A percentile compares a stretch with the other conserved stretches of the same genome.
Evolutionary conservation across 30 jellyfish, hydroid and myxozoan genomes (phyloP).

Genomic region (Chrysaora quinquecirrha): DNA sequence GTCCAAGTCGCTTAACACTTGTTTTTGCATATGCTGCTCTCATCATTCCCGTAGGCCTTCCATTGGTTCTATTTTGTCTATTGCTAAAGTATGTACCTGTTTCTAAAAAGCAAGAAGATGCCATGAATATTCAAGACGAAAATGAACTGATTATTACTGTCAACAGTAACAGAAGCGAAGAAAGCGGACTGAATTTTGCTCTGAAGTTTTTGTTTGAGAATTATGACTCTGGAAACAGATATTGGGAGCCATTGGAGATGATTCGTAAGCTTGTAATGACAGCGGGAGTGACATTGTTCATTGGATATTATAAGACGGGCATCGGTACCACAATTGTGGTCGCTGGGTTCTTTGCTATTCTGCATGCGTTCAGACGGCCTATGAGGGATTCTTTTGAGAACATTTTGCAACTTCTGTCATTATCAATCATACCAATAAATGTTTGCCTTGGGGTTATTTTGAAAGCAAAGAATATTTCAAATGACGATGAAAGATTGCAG

Average conservation of each 20-base stretch:
- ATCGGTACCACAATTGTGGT: constrained; percentile 33
- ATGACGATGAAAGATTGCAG: background rate
- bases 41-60: constrained; percentile 58
- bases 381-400: constrained; percentile 36
- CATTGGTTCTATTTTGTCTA: constrained; percentile 31
- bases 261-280: constrained; percentile 42
- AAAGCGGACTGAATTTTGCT: constrained; percentile 19
- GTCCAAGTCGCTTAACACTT: background rate
- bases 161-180: background rate
- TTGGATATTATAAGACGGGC: constrained; percentile 17
- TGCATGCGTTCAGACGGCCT: constrained; percentile 41
- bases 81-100: constrained; percentile 7
- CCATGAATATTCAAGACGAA: background rate
- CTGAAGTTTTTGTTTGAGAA: constrained; percentile 50
- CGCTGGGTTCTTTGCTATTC: constrained; percentile 16
- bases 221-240: constrained; percentile 33
- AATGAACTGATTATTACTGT: background rate
- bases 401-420: constrained; percentile 40
- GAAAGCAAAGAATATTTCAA: background rate
- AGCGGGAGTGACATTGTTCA: constrained; percentile 39
- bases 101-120: background rate
- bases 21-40: constrained; percentile 31
- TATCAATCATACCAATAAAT: constrained; percentile 29
- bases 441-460: constrained; percentile 40
- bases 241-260: constrained; percentile 64